phyloP scores from a whole-genome alignment of 1,140 invertebrate genomes.

The Stenopsyche tienmushanensis region DNA sequence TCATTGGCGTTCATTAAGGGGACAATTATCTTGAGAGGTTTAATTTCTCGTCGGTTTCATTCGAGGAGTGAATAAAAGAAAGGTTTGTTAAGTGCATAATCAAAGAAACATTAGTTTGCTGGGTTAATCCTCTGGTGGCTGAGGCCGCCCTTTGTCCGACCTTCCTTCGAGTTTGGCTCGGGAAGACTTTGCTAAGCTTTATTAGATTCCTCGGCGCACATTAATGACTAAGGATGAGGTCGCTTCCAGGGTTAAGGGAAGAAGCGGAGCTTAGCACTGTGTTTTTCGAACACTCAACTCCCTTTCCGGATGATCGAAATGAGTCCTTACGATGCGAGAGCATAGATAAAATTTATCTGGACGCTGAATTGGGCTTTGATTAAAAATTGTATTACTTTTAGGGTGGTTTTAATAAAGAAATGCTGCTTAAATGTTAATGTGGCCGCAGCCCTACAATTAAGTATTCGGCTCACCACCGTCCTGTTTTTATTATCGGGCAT shows the following conservation, averaged over 20 bases:
- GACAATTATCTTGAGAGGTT: not conserved
- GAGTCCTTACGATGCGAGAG: not conserved
- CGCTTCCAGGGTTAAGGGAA: constrained; percentile 1
- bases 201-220: constrained; percentile 37
- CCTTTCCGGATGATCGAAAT: not conserved
- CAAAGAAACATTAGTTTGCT: constrained; percentile 38
- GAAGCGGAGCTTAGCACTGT: constrained; percentile 9
- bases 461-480: not conserved
- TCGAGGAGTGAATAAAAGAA: constrained; percentile 29
- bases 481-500: not conserved
- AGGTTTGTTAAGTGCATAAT: constrained; percentile 33
- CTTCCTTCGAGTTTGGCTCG: constrained; percentile 2
- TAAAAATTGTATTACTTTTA: too few species aligned
- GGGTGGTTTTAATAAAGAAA: too few species aligned
- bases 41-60: not conserved
- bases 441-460: not conserved
- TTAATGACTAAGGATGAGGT: constrained; percentile 26
- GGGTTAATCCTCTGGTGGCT: constrained; percentile 17
- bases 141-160: constrained; percentile 7
- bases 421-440: not conserved
- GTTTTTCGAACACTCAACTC: not conserved
- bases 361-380: too few species aligned
- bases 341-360: not conserved
- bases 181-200: constrained; percentile 35
- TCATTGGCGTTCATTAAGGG: constrained; percentile 6